phyloP scores from a whole-genome alignment of 2,113 vertebrate species.

The Taxidea taxus region DNA sequence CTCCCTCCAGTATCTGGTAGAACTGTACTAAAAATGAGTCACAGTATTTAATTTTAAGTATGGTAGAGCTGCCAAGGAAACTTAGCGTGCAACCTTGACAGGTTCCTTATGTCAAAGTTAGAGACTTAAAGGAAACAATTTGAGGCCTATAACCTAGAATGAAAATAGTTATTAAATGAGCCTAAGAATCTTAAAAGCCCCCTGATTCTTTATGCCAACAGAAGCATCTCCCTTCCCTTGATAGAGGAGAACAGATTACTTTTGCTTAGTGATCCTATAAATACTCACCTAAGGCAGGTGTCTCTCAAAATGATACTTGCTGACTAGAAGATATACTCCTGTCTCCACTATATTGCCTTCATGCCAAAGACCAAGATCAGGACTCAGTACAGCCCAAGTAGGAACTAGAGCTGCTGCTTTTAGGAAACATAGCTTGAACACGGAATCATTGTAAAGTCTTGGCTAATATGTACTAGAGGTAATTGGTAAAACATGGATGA shows the following conservation, averaged over 20 bases:
- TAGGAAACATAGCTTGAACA: neutral
- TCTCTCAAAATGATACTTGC: neutral
- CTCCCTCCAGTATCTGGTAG: neutral
- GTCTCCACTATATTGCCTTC: neutral
- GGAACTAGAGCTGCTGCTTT: neutral
- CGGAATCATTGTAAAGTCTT: neutral
- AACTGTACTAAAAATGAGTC: neutral
- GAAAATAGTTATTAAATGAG: neutral
- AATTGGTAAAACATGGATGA: neutral
- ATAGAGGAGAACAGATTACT: neutral
- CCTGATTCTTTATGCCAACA: neutral
- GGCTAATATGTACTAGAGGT: neutral
- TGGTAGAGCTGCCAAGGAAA: neutral
- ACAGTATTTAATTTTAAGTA: neutral
- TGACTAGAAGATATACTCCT: neutral
- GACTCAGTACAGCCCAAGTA: neutral
- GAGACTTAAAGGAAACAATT: neutral
- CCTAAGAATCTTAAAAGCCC: neutral
- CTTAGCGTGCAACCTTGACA: neutral
- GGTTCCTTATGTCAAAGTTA: neutral
- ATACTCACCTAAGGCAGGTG: neutral
- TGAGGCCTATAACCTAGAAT: neutral
- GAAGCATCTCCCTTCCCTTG: neutral
- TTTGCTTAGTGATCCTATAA: neutral
- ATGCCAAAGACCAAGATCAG: neutral